These are phyloP conservation scores for Harmothoe impar DNA, from an alignment of 2,888 invertebrate species.

Conservation along the genomic window DNA sequence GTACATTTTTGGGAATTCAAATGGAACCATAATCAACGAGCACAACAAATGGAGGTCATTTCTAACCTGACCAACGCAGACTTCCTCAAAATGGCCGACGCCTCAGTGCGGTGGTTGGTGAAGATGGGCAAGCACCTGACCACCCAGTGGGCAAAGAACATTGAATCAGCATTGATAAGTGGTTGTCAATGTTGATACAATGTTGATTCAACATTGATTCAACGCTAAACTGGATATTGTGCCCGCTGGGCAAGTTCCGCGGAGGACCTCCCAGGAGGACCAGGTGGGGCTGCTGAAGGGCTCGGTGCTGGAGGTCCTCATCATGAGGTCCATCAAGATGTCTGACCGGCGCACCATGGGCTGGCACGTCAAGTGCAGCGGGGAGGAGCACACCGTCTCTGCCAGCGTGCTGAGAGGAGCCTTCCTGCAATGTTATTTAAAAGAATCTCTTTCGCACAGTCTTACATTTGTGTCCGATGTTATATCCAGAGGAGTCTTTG, in stretches of 20 bases:
- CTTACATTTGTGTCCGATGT: too few species aligned
- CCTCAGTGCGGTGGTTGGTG: conserved; percentile 85
- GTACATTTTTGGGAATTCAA: too few species aligned
- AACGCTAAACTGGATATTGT: too few species aligned
- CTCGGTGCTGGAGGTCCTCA: conserved; percentile 80
- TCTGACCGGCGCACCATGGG: conserved; percentile 76
- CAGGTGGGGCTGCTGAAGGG: conserved; percentile 88
- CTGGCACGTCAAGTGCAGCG: conserved; percentile 73
- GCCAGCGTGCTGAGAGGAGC: conserved; percentile 75
- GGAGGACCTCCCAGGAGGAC: conserved; percentile 96
- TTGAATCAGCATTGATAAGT: too few species aligned
- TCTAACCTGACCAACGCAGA: conserved; percentile 77
- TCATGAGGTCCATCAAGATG: conserved; percentile 79
- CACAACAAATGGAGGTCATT: conserved; percentile 69
- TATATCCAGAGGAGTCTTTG: not conserved
- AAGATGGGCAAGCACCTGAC: conserved; percentile 89
- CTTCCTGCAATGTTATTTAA: too few species aligned
- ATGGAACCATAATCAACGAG: too few species aligned
- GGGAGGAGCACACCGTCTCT: conserved; percentile 71
- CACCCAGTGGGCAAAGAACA: too few species aligned
- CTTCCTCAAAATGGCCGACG: conserved; percentile 80
- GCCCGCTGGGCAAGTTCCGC: conserved; percentile 93
- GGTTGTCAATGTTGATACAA: too few species aligned
- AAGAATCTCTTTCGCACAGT: too few species aligned
- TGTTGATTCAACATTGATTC: too few species aligned